Base-by-base conservation (phyloP, 2,113 vertebrate genomes). In the Heterochromis multidens region DNA sequence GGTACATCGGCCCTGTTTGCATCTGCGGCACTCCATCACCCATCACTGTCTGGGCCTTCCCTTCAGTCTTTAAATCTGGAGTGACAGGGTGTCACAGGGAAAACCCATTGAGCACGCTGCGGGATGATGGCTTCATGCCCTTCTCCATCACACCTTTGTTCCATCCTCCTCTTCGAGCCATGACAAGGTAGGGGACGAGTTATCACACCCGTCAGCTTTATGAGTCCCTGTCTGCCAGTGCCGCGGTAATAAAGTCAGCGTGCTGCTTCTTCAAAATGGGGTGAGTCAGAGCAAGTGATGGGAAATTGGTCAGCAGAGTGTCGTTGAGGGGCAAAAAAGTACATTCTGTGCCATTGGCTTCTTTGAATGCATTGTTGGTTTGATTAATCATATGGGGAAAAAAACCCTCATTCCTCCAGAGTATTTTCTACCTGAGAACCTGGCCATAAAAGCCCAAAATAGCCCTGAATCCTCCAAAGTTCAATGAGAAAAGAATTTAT, bases 141-240 rank as follows among this genome's bases (percentile, higher is more conserved):
- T 91, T 89, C 88, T 92, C 81, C 91, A 92, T 94, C 94, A 93
- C 94, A 93, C 93, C 94, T 95, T 86, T 92, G 89, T 90, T 91
- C 92, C 88, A 86, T 92, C 91, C 83, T 90, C 93, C 86, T 91
- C 92, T 82, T 88, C 25, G 56, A 77, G 83, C 86, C 84, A 62
- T 82, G 94, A 93, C 94, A 93, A 93, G 92, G 90, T 78, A 89
- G 81, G 63, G 87, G 91, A 92, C 89, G 88, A 94, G 92, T 93
- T 93, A 94, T 95, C 92, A 77, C 92, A 37, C 87, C 92, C 79
- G 89, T 95, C 95, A 93, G 92, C 92, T 94, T 95, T 93, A 94
- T 88, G 91, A 89, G 90, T 94, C 94, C 84, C 95, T 31, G 89
- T 92, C 93, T 89, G 89, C 84, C 52, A 10, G 82, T 61, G 85